These are phyloP conservation scores for Ameiurus melas DNA, from an alignment of 2,113 vertebrate genomes.

Conservation along the genomic window DNA sequence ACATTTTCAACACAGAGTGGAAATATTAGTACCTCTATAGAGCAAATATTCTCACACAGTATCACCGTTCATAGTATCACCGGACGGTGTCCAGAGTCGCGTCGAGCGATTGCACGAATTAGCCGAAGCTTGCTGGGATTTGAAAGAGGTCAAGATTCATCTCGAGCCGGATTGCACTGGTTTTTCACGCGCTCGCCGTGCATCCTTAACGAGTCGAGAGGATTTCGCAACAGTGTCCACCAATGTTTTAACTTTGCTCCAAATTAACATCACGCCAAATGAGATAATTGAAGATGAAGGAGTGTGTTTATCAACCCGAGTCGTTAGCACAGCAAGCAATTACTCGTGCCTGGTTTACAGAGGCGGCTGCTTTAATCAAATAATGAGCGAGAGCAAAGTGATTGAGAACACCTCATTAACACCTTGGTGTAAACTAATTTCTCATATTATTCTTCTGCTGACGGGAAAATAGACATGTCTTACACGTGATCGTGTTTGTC, in stretches of 20 bases:
- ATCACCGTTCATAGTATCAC: neutral
- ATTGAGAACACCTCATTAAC: slow-evolving; percentile 45
- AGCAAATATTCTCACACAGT: neutral
- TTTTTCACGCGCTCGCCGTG: neutral
- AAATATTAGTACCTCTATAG: neutral
- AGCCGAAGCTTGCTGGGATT: neutral
- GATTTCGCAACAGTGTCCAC: neutral
- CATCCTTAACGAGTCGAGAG: neutral
- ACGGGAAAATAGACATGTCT: neutral
- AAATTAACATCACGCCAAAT: slow-evolving; percentile 27
- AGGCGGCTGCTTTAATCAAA: slow-evolving; percentile 40
- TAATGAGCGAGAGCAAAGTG: slow-evolving; percentile 30
- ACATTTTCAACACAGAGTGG: slow-evolving; percentile 43
- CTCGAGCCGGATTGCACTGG: neutral
- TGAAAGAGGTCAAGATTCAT: neutral
- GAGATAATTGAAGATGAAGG: slow-evolving; percentile 34
- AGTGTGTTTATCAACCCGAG: slow-evolving; percentile 31
- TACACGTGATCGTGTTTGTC: no score
- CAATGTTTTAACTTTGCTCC: slow-evolving; percentile 13
- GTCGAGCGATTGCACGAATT: neutral
- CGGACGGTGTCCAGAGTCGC: neutral
- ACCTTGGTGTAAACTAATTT: slow-evolving; percentile 3
- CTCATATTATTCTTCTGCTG: neutral
- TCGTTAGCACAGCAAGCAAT: slow-evolving; percentile 33
- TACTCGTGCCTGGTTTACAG: slow-evolving; percentile 30